Evolutionary conservation across 2,797 vertebrate genomes (phyloP).

Genomic region (Amblyopsis hoosieri): DNA sequence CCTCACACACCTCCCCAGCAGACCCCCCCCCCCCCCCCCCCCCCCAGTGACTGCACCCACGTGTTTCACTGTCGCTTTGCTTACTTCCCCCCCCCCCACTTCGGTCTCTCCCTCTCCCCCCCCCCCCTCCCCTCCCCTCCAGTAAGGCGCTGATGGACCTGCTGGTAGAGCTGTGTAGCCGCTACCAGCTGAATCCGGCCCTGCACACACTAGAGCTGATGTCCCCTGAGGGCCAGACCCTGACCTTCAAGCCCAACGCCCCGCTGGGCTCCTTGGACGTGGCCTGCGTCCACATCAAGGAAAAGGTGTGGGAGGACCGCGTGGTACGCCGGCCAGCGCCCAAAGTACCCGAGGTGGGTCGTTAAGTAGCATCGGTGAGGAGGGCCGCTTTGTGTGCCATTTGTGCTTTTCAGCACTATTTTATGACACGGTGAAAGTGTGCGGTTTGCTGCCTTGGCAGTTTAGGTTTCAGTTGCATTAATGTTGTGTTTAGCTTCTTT

Average conservation of each 20-base stretch:
- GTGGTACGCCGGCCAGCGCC: constrained; percentile 77
- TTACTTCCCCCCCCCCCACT: constrained; percentile 35
- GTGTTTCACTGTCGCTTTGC: constrained; percentile 12
- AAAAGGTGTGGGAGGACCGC: constrained; percentile 87
- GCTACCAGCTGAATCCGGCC: constrained; percentile 89
- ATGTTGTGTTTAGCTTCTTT: not conserved
- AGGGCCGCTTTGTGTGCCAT: not conserved
- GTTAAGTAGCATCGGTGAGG: not conserved
- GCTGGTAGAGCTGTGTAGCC: constrained; percentile 91
- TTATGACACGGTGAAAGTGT: not conserved
- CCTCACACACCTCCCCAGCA: too few species aligned
- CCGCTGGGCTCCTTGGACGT: constrained; percentile 89
- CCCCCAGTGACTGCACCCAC: constrained; percentile 23
- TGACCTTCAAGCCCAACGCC: constrained; percentile 93
- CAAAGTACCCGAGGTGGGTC: constrained; percentile 89
- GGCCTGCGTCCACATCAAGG: constrained; percentile 86
- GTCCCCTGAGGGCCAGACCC: constrained; percentile 75
- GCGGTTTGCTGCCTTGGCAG: not conserved
- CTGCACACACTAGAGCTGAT: constrained; percentile 89
- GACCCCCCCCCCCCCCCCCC: constrained; percentile 28
- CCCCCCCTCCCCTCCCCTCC: constrained; percentile 35
- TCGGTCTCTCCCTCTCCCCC: constrained; percentile 25
- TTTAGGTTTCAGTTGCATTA: not conserved
- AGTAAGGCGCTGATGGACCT: constrained; percentile 98
- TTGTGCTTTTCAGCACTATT: not conserved